Conservation (phyloP, 1,140 invertebrate genomes). For the Drosophila cardini region DNA sequence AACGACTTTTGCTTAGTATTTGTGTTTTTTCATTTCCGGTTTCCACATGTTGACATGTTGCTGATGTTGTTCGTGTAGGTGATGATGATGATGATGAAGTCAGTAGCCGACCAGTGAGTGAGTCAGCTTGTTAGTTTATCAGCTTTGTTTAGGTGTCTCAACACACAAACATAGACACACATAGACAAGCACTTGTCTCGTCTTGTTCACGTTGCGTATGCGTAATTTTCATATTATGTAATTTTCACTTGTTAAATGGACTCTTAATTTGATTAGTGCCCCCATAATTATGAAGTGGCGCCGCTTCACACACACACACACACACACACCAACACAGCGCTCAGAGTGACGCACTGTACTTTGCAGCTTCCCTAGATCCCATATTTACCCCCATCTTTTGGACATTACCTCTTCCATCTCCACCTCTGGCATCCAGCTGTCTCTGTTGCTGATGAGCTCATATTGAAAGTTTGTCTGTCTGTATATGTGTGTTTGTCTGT, state of each 20-base stretch:
- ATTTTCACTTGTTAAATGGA: slow-evolving; percentile 74
- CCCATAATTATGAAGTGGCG: slow-evolving; percentile 67
- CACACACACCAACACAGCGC: background rate
- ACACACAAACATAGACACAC: slow-evolving; percentile 6
- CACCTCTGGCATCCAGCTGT: slow-evolving; percentile 11
- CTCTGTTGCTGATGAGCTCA: slow-evolving; percentile 65
- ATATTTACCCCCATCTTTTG: slow-evolving; percentile 19
- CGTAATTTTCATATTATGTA: slow-evolving; percentile 81
- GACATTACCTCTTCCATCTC: slow-evolving; percentile 4
- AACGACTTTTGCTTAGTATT: slow-evolving; percentile 76
- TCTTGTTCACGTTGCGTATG: slow-evolving; percentile 64
- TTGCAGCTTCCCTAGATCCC: slow-evolving; percentile 58
- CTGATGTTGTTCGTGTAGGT: slow-evolving; percentile 48
- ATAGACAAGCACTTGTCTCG: slow-evolving; percentile 25
- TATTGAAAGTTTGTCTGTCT: slow-evolving; percentile 67
- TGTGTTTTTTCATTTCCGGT: slow-evolving; percentile 81
- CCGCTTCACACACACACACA: slow-evolving; percentile 25
- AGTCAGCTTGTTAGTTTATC: slow-evolving; percentile 59
- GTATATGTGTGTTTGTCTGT: too few species aligned
- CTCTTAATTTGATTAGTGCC: slow-evolving; percentile 78
- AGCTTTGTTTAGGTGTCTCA: slow-evolving; percentile 55
- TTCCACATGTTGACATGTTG: slow-evolving; percentile 80
- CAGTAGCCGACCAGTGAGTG: slow-evolving; percentile 47
- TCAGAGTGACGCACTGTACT: slow-evolving; percentile 62
- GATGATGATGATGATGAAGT: slow-evolving; percentile 71